phyloP scores from a whole-genome alignment of 1,140 invertebrate species.

The Gryon sp. region DNA sequence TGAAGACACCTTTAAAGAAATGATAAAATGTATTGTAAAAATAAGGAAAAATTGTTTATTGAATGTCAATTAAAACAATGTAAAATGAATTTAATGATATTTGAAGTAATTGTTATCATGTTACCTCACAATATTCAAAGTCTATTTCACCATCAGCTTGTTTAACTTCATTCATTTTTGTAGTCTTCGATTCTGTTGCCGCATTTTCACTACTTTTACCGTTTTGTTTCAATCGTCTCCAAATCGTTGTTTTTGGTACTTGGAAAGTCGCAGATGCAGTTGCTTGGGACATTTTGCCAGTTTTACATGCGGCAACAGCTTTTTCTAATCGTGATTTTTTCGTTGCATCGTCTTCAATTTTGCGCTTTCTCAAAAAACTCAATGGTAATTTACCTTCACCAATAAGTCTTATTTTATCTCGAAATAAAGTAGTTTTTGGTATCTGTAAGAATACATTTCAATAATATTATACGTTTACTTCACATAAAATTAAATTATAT shows the following conservation, averaged over 20 bases:
- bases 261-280: slow-evolving; percentile 80
- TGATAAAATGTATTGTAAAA: slow-evolving; percentile 2
- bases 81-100: too few species aligned
- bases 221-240: slow-evolving; percentile 80
- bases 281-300: slow-evolving; percentile 82
- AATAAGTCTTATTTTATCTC: slow-evolving; percentile 81
- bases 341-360: slow-evolving; percentile 77
- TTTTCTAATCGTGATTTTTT: slow-evolving; percentile 80
- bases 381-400: slow-evolving; percentile 80
- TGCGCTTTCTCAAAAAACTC: slow-evolving; percentile 78
- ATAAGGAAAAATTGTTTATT: neutral
- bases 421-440: slow-evolving; percentile 82
- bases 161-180: slow-evolving; percentile 52
- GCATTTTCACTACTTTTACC: slow-evolving; percentile 48
- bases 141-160: slow-evolving; percentile 41
- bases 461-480: neutral
- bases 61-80: neutral
- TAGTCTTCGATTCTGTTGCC: slow-evolving; percentile 26
- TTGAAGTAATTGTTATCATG: too few species aligned
- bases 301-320: slow-evolving; percentile 80
- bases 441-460: slow-evolving; percentile 75
- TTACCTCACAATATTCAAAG: slow-evolving; percentile 71
- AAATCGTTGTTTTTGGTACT: slow-evolving; percentile 83
- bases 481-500: too few species aligned
- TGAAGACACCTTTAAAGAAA: slow-evolving; percentile 56